Base-by-base conservation (phyloP, 1,140 invertebrate genomes). In the Pissodes strobi region DNA sequence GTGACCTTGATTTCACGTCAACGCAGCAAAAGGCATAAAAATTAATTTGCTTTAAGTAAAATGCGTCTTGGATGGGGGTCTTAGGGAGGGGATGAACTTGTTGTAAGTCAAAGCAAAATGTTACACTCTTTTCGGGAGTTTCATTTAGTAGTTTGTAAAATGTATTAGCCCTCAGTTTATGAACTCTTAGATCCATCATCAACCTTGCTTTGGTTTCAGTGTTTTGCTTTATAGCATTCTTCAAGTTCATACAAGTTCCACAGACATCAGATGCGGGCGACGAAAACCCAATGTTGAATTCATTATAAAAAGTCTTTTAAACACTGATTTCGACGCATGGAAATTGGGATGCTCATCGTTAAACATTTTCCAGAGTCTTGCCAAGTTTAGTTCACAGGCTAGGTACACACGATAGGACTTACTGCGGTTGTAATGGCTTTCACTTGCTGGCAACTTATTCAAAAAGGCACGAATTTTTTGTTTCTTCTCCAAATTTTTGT, bases 1-100 rank as follows among this genome's bases (percentile, higher is more conserved):
- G 72, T 27, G 67, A 25, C 51, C 43, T 63, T 17, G 71, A 39
- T 13, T 64, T 48, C 30, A 70, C 59, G 17, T 52, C 41, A 39
- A 61, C 46, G 43, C 51, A 48, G 55, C 72, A 58, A 23, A 58
- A 58, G 15, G n/a, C 12, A 21, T 58, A 58, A 27, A 58, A 45
- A 34, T n/a, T 8, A 34, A 34, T 34, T 34, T 34, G 30, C 30
- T n/a, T 34, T 34, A 34, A 34, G 30, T 34, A 34, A n/a, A 34
- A 34, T n/a, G 30, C 30, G n/a, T 34, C n/a, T 34, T 34, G 30
- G n/a, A 34, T 58, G 5, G 56, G 39, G 15, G 56, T 58, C 18
- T 27, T 12, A 15, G 56, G 56, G 8, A 34, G 30, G 30, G 30
- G 6, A 34, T 34, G 30, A 34, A 34, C n/a, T 34, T 34, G 30